phyloP scores from a whole-genome alignment of 2,888 invertebrate genomes.

The Apamea crenata region DNA sequence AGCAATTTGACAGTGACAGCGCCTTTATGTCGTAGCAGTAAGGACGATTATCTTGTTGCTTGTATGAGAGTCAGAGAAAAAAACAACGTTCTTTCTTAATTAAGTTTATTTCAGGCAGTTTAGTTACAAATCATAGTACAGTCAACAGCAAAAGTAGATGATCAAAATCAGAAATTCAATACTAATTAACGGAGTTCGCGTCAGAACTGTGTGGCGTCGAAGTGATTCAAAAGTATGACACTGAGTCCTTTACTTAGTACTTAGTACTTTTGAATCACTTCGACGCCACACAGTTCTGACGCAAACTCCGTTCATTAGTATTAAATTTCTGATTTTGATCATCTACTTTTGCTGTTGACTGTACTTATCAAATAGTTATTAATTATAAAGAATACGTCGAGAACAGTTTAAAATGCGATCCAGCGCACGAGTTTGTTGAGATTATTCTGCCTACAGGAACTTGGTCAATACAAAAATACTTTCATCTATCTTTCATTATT shows the following conservation, averaged over 20 bases:
- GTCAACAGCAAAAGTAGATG: no score
- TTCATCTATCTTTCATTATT: not conserved
- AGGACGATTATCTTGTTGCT: not conserved
- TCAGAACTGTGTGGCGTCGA: no score
- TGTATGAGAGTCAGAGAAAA: not conserved
- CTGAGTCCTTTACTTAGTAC: no score
- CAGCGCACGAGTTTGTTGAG: slow-evolving; percentile 22
- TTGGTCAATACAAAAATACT: not conserved
- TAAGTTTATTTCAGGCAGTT: slow-evolving; percentile 39
- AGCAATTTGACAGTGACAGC: not conserved
- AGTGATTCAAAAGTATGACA: no score
- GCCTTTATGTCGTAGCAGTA: not conserved
- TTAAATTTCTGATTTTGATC: no score
- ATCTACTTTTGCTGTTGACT: no score
- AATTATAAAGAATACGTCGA: not conserved
- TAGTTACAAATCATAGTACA: not conserved
- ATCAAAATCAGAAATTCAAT: no score
- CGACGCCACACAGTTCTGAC: no score
- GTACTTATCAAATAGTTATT: slow-evolving; percentile 18
- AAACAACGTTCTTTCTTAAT: slow-evolving; percentile 15
- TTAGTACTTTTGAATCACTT: no score
- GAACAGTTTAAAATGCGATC: slow-evolving; percentile 22
- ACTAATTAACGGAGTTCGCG: no score
- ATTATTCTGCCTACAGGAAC: not conserved
- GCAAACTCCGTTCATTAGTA: no score